phyloP scores from a whole-genome alignment of 2,888 invertebrate genomes.

The Rhamphomyia laevipes region DNA sequence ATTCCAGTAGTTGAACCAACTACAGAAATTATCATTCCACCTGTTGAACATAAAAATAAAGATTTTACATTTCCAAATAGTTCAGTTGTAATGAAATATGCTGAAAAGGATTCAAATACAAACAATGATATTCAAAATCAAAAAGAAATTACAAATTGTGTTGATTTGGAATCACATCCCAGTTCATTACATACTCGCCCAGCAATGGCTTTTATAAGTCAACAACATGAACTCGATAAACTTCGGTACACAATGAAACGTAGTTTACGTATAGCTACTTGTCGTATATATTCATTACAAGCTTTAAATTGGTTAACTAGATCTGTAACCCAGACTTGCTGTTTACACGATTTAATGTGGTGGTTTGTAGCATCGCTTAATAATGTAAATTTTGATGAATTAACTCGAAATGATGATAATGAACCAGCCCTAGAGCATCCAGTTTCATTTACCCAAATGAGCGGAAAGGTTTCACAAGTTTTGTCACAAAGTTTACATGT shows the following conservation, averaged over 20 bases:
- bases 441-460: constrained; percentile 63
- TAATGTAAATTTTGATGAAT: constrained; percentile 41
- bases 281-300: constrained; percentile 81
- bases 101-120: constrained; percentile 10
- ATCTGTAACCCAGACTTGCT: constrained; percentile 80
- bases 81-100: background rate
- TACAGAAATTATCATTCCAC: background rate
- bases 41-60: constrained; percentile 7
- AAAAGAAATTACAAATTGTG: constrained; percentile 13
- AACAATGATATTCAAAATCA: constrained; percentile 8
- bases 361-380: constrained; percentile 85
- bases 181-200: constrained; percentile 45
- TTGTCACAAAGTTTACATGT: constrained; percentile 70
- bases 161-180: constrained; percentile 21
- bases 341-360: constrained; percentile 92
- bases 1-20: constrained; percentile 7
- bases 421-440: constrained; percentile 53
- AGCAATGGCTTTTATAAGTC: constrained; percentile 75
- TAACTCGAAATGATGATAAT: constrained; percentile 26
- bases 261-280: constrained; percentile 65
- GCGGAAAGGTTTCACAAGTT: constrained; percentile 54
- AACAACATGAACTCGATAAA: constrained; percentile 73
- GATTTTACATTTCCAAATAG: constrained; percentile 9
- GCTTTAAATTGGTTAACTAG: constrained; percentile 91
- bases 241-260: constrained; percentile 80